These are phyloP conservation scores for Chondrilla cf. caribensis DNA, from an alignment of 37 sponge, comb jelly and placozoan genomes.

Conservation along the genomic window DNA sequence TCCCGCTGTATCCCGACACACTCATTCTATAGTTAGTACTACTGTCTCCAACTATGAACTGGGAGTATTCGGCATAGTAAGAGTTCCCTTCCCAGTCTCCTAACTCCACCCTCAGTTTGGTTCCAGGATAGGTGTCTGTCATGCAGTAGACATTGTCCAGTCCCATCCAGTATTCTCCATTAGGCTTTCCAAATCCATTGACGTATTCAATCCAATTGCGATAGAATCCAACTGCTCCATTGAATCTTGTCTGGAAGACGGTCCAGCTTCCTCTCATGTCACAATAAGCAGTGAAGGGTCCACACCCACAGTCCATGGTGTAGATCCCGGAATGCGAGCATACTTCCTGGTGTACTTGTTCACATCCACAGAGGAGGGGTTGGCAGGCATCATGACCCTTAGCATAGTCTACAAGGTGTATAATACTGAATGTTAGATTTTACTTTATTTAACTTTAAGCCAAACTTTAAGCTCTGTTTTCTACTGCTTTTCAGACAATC, in stretches of 20 bases:
- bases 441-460: no score
- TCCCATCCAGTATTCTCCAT: slow-evolving; percentile 17
- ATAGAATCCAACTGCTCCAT: slow-evolving; percentile 11
- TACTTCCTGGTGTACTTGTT: not conserved
- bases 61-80: slow-evolving; percentile 8
- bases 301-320: slow-evolving; percentile 19
- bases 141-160: slow-evolving; percentile 11
- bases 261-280: slow-evolving; percentile 24
- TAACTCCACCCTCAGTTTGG: slow-evolving; percentile 13
- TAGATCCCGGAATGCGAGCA: not conserved
- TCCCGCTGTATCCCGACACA: slow-evolving; percentile 6
- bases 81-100: not conserved
- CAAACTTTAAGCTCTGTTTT: no score
- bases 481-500: no score
- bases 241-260: slow-evolving; percentile 16
- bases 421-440: no score
- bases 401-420: no score
- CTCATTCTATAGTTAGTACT: slow-evolving; percentile 12
- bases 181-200: not conserved
- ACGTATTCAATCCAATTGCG: slow-evolving; percentile 15
- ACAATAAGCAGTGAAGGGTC: slow-evolving; percentile 1
- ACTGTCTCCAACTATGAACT: slow-evolving; percentile 19
- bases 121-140: not conserved
- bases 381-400: not conserved
- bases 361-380: not conserved